Conservation (phyloP, 2,888 invertebrate species). For the Acronicta aceris region DNA sequence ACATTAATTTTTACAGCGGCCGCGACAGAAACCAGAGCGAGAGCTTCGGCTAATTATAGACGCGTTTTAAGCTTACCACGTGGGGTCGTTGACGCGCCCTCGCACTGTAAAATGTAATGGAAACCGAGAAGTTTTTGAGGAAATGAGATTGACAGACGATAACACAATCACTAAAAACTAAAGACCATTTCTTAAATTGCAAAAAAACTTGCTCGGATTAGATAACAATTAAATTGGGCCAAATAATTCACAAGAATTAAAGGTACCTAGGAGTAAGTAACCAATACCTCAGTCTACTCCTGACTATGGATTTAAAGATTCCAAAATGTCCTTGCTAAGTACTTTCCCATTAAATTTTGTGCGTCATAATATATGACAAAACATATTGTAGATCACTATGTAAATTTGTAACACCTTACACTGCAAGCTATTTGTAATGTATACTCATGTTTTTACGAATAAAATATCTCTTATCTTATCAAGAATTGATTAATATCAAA, state of each 20-base stretch:
- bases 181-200: background rate
- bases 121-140: conserved; percentile 44
- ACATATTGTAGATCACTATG: too few relatives aligned
- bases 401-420: too few relatives aligned
- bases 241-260: background rate
- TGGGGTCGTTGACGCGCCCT: conserved; percentile 81
- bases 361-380: too few relatives aligned
- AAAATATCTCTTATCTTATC: too few relatives aligned
- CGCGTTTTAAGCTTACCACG: conserved; percentile 80
- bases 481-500: too few relatives aligned
- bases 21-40: conserved; percentile 88
- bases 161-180: conserved; percentile 1
- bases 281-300: too few relatives aligned
- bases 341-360: too few relatives aligned
- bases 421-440: too few relatives aligned
- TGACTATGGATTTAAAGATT: too few relatives aligned
- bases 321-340: too few relatives aligned
- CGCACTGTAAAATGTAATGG: conserved; percentile 52
- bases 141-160: conserved; percentile 15
- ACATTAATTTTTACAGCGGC: conserved; percentile 87
- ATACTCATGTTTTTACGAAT: too few relatives aligned
- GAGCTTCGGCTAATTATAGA: conserved; percentile 82
- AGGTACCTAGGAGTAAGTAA: too few relatives aligned
- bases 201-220: background rate
- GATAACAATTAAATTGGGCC: background rate